Conservation (phyloP, 1,140 invertebrate species). For the Tetramorium alpestre region DNA sequence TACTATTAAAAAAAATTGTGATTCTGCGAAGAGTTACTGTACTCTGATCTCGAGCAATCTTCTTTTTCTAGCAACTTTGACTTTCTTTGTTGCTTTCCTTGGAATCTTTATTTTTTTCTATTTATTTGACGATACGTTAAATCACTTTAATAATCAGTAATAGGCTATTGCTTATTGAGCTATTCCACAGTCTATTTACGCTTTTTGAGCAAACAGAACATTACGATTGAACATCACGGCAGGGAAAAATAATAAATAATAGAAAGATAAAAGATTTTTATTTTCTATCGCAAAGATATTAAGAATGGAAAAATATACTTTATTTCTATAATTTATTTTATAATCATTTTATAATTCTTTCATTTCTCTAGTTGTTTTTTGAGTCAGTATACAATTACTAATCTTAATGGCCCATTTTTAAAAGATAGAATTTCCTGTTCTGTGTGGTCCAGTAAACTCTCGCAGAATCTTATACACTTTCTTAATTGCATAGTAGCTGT, state of each 20-base stretch:
- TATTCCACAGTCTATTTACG: neutral
- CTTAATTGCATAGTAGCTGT: constrained; percentile 5
- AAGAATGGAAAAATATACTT: neutral
- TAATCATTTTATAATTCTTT: neutral
- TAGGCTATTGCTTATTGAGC: neutral
- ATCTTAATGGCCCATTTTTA: neutral
- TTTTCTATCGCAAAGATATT: neutral
- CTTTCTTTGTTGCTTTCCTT: neutral
- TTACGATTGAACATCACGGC: neutral
- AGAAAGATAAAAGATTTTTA: neutral
- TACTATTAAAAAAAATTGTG: neutral
- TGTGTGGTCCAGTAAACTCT: neutral
- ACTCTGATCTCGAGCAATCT: neutral
- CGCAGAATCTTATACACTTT: neutral
- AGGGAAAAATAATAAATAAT: neutral
- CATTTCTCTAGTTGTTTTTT: neutral
- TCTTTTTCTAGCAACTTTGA: neutral
- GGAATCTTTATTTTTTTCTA: neutral
- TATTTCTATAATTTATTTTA: neutral
- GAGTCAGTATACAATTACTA: neutral
- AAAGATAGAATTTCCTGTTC: neutral
- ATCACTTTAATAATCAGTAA: neutral
- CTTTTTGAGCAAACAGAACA: neutral
- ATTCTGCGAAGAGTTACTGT: constrained; percentile 2
- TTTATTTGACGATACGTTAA: neutral